Evolutionary conservation across 2,113 vertebrate species (phyloP), one percentile per base, ranked within the genome.

Genomic region (Rhinopomastus cyanomelas): DNA sequence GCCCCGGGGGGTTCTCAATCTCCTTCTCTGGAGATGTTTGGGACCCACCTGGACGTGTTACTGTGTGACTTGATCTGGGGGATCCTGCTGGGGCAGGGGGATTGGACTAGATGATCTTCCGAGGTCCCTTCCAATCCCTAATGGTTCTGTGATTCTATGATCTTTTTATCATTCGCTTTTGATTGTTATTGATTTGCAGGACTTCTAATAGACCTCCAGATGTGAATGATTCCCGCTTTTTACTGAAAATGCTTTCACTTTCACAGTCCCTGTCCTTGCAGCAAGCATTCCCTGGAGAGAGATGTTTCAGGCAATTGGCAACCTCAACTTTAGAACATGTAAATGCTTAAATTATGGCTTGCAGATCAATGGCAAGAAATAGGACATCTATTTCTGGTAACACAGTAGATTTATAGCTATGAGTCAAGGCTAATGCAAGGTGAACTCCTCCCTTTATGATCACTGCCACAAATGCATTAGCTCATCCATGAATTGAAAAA

Each of bases 321-420:
- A 51, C 49, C 86, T 89, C 92, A 94, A 93, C 82, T 74, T 81
- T 89, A 91, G 71, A 81, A 95, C 91, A 94, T 93, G 95, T 56
- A 96, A 95, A 97, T 95, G 89, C 96, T 96, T 96, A 93, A 97
- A 96, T 97, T 93, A 89, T 57, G 65, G 90, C 85, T 96, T 96
- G 72, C 86, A 96, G 95, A 97, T 96, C 96, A 96, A 94, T 97
- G 95, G 95, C 94, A 96, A 96, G 94, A 97, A 97, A 89, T 92
- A 96, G 94, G 96, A 96, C 96, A 94, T 88, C 96, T 97, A 98
- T 97, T 98, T 97, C 85, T 96, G 96, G 97, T 91, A 96, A 96
- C 95, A 94, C 86, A 71, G 95, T 80, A 92, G 94, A 97, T 97
- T 94, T 96, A 96, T 87, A 93, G 94, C 91, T 94, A 92, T 95